Conservation (phyloP, 2,113 vertebrate genomes). For the Hypocryptadius cinnamomeus region DNA sequence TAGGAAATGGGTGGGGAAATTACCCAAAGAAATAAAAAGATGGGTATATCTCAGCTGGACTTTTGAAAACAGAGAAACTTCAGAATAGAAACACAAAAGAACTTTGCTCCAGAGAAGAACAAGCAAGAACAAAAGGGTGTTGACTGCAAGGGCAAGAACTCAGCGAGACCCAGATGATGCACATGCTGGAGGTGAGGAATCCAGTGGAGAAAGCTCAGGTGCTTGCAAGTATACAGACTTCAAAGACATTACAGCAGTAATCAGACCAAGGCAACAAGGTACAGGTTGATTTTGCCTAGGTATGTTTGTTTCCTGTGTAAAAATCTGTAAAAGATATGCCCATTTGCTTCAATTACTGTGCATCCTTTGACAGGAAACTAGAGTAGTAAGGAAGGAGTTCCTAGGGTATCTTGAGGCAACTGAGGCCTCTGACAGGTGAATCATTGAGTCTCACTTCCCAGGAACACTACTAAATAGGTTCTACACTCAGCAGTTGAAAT, state of each 20-base stretch:
- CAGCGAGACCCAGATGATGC: background rate
- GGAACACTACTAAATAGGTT: background rate
- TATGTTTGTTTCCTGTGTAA: background rate
- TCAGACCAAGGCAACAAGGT: background rate
- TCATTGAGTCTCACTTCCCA: background rate
- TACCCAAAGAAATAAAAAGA: background rate
- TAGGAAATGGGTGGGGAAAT: background rate
- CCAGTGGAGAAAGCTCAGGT: background rate
- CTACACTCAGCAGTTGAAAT: background rate
- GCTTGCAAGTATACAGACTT: background rate
- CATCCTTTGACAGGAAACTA: background rate
- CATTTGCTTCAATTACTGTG: background rate
- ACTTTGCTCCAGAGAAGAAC: background rate
- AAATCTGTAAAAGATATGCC: background rate
- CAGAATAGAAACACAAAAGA: background rate
- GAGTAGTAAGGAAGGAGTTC: background rate
- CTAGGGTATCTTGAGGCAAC: background rate
- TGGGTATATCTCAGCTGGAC: background rate
- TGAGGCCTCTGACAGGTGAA: background rate
- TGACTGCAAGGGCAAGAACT: background rate
- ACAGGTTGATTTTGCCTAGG: background rate
- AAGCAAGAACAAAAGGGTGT: background rate
- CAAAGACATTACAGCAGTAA: background rate
- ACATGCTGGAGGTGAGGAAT: background rate
- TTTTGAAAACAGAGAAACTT: background rate